A percentile compares a stretch with the other conserved stretches of the same genome.
Evolutionary conservation across 1,140 invertebrate genomes (phyloP).

Genomic region (Eciton burchellii): DNA sequence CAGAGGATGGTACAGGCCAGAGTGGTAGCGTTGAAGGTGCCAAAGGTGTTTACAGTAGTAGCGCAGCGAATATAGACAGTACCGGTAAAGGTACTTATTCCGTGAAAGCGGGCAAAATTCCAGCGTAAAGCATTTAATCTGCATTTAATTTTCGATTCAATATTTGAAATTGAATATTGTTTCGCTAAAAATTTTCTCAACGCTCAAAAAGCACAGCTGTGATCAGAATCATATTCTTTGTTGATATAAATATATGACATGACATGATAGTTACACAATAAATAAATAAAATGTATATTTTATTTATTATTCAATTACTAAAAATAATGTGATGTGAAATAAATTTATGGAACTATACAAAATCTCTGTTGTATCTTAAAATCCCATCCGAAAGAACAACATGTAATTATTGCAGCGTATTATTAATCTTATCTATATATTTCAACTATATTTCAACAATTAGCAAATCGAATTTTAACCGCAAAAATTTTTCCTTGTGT

Average conservation of each 20-base stretch:
- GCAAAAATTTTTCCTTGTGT: too few relatives aligned
- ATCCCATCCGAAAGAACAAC: background rate
- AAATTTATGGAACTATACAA: conserved; percentile 22
- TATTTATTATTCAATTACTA: conserved; percentile 13
- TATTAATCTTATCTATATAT: background rate
- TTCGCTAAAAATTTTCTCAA: conserved; percentile 5
- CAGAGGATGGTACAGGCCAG: conserved; percentile 72
- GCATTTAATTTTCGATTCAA: background rate
- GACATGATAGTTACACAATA: background rate
- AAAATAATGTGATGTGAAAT: conserved; percentile 20
- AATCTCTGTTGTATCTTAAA: conserved; percentile 9
- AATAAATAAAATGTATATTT: background rate
- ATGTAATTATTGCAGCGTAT: background rate
- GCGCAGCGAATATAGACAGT: conserved; percentile 76
- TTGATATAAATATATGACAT: conserved; percentile 2
- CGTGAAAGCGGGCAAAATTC: conserved; percentile 81
- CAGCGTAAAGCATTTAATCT: conserved; percentile 55
- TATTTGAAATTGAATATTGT: conserved; percentile 19
- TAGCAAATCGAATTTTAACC: background rate
- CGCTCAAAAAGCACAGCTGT: background rate
- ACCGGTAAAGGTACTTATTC: conserved; percentile 81
- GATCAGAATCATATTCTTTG: conserved; percentile 27
- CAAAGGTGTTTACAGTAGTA: conserved; percentile 82
- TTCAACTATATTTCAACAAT: background rate
- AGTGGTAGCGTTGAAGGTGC: conserved; percentile 76